Base-by-base conservation (phyloP, 2,888 invertebrate species). In the Fragum whitleyi region DNA sequence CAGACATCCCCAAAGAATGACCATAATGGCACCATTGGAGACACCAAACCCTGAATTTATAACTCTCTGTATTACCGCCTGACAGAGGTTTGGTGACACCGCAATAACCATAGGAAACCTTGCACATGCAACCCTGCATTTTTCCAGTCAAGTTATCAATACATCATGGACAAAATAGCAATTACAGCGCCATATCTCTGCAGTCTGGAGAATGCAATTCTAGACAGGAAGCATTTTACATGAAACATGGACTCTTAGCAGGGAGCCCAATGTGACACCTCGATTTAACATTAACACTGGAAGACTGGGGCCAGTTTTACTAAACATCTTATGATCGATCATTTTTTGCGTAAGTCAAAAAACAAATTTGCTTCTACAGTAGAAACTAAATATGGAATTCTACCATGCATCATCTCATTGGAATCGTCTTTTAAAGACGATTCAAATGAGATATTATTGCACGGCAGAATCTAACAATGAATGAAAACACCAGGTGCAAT, bases 81-180 rank as follows among this genome's bases (percentile, higher is more conserved):
- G 62, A 32, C 62, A 62, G 14, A n/a, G 36, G 32, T 19, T 47
- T 47, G 47, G 47, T 62, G 62, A 62, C 62, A 62, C 62, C 2
- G n/a, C 32, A 62, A 36, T 32, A 29, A 62, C n/a, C 32, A 32
- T n/a, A 28, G 32, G 62, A 36, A 62, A 32, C 32, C n/a, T 62
- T n/a, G n/a, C 62, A 62, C 62, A 62, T 62, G 62, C 62, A 62
- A 62, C 19, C 62, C 23, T 62, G 62, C 62, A 62, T 62, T 62
- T 62, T 6, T 1, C 14, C n/a, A 62, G 32, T 62, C 62, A 62
- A 32, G 32, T 62, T 62, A 21, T 62, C 62, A 62, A 62, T 62
- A 62, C 62, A 32, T 62, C 62, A 62, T 47, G 47, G n/a, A 14
- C 19, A 62, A 62, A n/a, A 62, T n/a, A 32, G 62, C 21, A 62